Conservation (phyloP, 2,113 vertebrate genomes). For the Morone saxatilis region DNA sequence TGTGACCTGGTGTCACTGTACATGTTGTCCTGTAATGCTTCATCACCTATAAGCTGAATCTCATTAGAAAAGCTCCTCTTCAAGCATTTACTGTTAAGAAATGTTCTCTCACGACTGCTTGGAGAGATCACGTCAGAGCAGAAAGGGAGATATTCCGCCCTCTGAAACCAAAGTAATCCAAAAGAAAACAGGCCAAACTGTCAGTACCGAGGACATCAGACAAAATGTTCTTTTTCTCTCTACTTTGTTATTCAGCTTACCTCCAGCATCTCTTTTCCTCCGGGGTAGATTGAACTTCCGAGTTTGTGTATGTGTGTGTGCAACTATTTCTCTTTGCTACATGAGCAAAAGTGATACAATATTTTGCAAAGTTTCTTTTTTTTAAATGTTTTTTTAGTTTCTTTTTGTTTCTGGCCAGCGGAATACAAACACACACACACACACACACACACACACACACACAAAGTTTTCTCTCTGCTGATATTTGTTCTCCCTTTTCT, state of each 20-base stretch:
- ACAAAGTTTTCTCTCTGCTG: neutral
- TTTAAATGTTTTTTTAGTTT: neutral
- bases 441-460: neutral
- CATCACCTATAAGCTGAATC: neutral
- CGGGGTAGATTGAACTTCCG: neutral
- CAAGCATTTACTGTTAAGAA: neutral
- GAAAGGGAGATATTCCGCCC: neutral
- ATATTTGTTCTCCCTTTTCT: constrained; percentile 4
- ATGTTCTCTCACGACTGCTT: constrained; percentile 1
- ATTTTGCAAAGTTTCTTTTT: constrained; percentile 25
- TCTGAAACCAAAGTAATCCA: constrained; percentile 15
- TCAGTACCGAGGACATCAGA: constrained; percentile 51
- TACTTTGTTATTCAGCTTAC: constrained; percentile 43
- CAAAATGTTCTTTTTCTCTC: constrained; percentile 35
- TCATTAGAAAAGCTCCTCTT: neutral
- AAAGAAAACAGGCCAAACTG: constrained; percentile 35
- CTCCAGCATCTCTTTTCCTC: neutral
- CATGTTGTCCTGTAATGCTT: neutral
- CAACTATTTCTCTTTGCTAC: neutral
- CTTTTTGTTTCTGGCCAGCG: neutral
- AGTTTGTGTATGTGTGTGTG: neutral
- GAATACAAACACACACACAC: constrained; percentile 1
- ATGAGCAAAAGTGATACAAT: constrained; percentile 10
- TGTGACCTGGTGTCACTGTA: neutral
- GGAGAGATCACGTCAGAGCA: constrained; percentile 1